Percentiles rank a stretch among this genome's conserved stretches.
These are phyloP conservation scores for Aegotheles bennettii DNA, from an alignment of 2,113 vertebrate species.

Conservation along the genomic window DNA sequence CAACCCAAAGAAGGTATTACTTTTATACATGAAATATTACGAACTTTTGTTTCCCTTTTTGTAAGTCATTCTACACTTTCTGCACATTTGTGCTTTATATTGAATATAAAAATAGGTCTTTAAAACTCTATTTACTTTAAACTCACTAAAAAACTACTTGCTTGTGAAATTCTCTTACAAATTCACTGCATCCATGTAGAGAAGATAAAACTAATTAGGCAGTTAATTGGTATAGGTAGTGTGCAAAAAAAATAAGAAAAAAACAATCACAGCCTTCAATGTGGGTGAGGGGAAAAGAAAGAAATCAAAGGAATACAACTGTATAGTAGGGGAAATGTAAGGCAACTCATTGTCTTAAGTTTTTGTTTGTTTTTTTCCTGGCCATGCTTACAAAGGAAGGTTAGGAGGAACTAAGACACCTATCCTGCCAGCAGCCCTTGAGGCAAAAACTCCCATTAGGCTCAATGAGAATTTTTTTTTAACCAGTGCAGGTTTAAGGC, in stretches of 20 bases:
- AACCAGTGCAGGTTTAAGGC: conserved; percentile 61
- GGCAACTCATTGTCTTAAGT: conserved; percentile 47
- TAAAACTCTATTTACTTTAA: conserved; percentile 81
- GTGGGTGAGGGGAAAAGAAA: conserved; percentile 22
- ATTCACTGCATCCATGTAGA: conserved; percentile 81
- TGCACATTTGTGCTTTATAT: conserved; percentile 83
- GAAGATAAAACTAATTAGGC: conserved; percentile 77
- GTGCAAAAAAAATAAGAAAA: conserved; percentile 67
- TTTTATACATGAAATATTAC: conserved; percentile 77
- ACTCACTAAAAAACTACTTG: conserved; percentile 85
- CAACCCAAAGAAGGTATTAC: conserved; percentile 77
- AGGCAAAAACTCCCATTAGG: conserved; percentile 54
- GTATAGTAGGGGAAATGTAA: conserved; percentile 49
- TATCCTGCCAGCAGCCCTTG: conserved; percentile 51
- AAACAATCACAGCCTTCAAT: conserved; percentile 62
- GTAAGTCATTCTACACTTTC: conserved; percentile 81
- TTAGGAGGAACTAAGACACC: conserved; percentile 26
- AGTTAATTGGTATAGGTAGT: conserved; percentile 80
- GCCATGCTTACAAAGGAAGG: conserved; percentile 41
- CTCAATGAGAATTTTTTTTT: conserved; percentile 45
- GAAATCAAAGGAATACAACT: conserved; percentile 34
- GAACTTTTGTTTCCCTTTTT: conserved; percentile 77
- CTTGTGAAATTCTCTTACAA: conserved; percentile 86
- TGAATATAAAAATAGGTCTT: conserved; percentile 85
- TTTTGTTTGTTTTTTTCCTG: conserved; percentile 12